Evolutionary conservation across 2,113 vertebrate species (phyloP).

Genomic region (Anhinga rufa): DNA sequence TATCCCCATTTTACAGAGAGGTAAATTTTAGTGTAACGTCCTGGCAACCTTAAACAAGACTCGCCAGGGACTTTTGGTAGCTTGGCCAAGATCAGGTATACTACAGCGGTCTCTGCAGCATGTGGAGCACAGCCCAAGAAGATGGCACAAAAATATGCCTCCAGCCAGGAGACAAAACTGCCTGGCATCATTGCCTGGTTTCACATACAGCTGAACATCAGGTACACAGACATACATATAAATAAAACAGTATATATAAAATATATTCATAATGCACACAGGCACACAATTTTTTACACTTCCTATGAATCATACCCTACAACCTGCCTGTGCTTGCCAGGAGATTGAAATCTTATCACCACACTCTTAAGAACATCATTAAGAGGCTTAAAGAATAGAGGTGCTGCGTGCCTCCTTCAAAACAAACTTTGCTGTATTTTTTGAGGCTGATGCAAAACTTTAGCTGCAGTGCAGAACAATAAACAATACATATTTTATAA

Average conservation of each 20-base stretch:
- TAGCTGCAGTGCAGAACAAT: constrained; percentile 56
- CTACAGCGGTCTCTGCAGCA: neutral
- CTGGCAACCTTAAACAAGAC: neutral
- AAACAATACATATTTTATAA: constrained; percentile 68
- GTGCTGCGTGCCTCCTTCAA: constrained; percentile 1
- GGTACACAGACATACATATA: neutral
- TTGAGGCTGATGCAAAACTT: constrained; percentile 63
- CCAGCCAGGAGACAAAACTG: neutral
- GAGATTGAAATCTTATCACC: constrained; percentile 9
- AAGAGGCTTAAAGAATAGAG: constrained; percentile 40
- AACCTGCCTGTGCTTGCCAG: neutral
- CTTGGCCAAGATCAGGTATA: neutral
- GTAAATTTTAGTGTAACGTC: neutral
- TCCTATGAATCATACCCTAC: constrained; percentile 2
- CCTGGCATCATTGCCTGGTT: neutral
- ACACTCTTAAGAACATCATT: constrained; percentile 18
- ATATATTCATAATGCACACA: neutral
- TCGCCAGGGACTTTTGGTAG: neutral
- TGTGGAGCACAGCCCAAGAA: neutral
- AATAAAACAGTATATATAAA: neutral
- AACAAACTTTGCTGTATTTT: constrained; percentile 67
- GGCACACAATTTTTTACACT: neutral
- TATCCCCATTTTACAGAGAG: too few relatives aligned
- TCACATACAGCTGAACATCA: neutral
- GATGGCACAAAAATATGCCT: neutral